Percentiles rank a stretch among this genome's conserved stretches.
These are phyloP conservation scores for Toxotes lorentzi DNA, from an alignment of 2,797 vertebrate genomes.

Conservation along the genomic window DNA sequence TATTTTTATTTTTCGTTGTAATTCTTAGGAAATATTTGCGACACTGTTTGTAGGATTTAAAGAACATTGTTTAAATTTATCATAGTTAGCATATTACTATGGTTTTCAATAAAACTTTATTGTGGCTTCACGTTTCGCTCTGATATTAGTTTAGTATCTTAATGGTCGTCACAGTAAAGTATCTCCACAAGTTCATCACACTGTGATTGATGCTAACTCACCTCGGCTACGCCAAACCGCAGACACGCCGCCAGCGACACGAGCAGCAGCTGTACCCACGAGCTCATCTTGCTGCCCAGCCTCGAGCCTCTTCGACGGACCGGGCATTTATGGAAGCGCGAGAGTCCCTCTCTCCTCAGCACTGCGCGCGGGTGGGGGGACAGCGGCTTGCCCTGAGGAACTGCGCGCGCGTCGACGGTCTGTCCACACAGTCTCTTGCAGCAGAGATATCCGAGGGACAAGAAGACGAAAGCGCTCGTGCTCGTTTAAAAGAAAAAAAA, in stretches of 20 bases:
- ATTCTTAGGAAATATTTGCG: background rate
- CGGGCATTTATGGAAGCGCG: slow-evolving; percentile 86
- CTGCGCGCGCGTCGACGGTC: slow-evolving; percentile 55
- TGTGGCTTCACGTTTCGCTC: background rate
- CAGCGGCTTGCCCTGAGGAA: slow-evolving; percentile 65
- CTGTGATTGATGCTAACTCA: slow-evolving; percentile 68
- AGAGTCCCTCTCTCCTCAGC: slow-evolving; percentile 78
- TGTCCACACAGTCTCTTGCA: slow-evolving; percentile 32
- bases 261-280: slow-evolving; percentile 85
- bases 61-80: no score
- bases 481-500: background rate
- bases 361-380: slow-evolving; percentile 67
- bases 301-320: slow-evolving; percentile 82
- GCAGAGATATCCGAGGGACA: slow-evolving; percentile 25
- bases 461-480: background rate
- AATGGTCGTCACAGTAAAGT: no score
- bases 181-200: background rate
- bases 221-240: slow-evolving; percentile 79
- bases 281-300: slow-evolving; percentile 87
- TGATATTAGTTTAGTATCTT: background rate
- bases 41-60: no score
- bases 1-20: background rate
- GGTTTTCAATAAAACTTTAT: background rate
- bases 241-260: slow-evolving; percentile 82
- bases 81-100: no score